Evolutionary conservation across 2,888 invertebrate genomes (phyloP).

Genomic region (Dryomyza anilis): DNA sequence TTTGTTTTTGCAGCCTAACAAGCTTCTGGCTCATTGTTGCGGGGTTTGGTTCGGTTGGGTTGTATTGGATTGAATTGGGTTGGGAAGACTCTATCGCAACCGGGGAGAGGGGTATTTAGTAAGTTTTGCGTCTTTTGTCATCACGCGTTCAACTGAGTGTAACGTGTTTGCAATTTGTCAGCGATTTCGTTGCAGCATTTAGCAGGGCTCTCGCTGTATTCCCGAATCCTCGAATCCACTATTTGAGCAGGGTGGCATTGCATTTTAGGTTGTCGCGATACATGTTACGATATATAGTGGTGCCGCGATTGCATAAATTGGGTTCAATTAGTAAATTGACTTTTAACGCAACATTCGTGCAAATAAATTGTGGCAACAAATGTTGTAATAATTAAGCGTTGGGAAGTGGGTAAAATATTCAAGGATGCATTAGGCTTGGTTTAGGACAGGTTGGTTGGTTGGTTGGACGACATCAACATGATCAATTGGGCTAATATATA

Average conservation of each 20-base stretch:
- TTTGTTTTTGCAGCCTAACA: slow-evolving; percentile 27
- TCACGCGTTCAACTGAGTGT: slow-evolving; percentile 58
- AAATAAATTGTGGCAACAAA: slow-evolving; percentile 40
- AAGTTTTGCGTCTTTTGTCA: slow-evolving; percentile 13
- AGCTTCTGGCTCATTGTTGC: slow-evolving; percentile 34
- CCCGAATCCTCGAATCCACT: slow-evolving; percentile 14
- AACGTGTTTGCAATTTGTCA: slow-evolving; percentile 63
- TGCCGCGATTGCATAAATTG: slow-evolving; percentile 43
- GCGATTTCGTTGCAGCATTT: slow-evolving; percentile 58
- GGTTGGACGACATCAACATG: too few species aligned
- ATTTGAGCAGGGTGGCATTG: not conserved
- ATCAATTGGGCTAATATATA: too few species aligned
- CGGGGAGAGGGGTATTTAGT: not conserved
- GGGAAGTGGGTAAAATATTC: not conserved
- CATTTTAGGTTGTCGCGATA: too few species aligned
- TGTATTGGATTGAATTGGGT: slow-evolving; percentile 5
- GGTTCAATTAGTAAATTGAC: slow-evolving; percentile 57
- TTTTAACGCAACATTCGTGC: slow-evolving; percentile 47
- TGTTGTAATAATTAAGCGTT: slow-evolving; percentile 42
- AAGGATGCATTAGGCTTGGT: too few species aligned
- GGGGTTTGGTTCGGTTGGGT: slow-evolving; percentile 22
- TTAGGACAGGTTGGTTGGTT: too few species aligned
- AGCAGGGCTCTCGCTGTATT: slow-evolving; percentile 39
- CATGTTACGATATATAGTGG: not conserved
- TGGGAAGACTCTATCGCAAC: not conserved